Evolutionary conservation across 2,888 invertebrate species (phyloP), one percentile per base, ranked within the genome.

Genomic region (Lumbricus terrestris): DNA sequence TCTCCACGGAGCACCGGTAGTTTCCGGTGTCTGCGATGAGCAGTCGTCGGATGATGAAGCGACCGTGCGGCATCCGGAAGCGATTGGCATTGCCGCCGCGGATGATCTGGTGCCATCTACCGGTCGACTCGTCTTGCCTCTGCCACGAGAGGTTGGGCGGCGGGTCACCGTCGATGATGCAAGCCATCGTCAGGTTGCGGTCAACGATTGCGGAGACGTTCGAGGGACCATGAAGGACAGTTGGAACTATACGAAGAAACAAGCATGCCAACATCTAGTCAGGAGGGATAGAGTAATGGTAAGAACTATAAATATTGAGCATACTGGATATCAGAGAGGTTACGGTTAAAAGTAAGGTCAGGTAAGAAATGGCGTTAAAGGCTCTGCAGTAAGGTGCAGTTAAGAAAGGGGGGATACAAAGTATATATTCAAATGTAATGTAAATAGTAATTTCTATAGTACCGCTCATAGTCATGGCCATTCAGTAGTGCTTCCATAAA

Each of bases 1-100:
- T 91, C 0, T 4, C 33, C 18, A 83, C 89, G n/a, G 88, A n/a
- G 40, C 91, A 91, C 35, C 91, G 38, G 88, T 91, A 91, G n/a
- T 85, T 69, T n/a, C 89, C 91, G 0, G 85, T 38, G 90, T 91
- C 90, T 33, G 69, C 88, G 54, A 82, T 33, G 29, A 38, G 89
- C 29, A 90, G 83, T 23, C 88, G 89, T 1, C 37, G 23, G 69
- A 91, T 82, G 23, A 82, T n/a, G 37, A 91, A 47, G 33, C 47
- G 42, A 33, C 88, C 88, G 23, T 37, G 42, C n/a, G 33, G 23
- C 82, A 69, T 54, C 18, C 83, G 34, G 37, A 69, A 33, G n/a
- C 89, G 89, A n/a, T 16, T 33, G 34, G 42, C 29, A 15, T 34
- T 0, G 54, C 33, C 54, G 29, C 37, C 34, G 18, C 37, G 42